Base-by-base conservation (phyloP, 2,888 invertebrate species). In the Chrysolina oricalcia region DNA sequence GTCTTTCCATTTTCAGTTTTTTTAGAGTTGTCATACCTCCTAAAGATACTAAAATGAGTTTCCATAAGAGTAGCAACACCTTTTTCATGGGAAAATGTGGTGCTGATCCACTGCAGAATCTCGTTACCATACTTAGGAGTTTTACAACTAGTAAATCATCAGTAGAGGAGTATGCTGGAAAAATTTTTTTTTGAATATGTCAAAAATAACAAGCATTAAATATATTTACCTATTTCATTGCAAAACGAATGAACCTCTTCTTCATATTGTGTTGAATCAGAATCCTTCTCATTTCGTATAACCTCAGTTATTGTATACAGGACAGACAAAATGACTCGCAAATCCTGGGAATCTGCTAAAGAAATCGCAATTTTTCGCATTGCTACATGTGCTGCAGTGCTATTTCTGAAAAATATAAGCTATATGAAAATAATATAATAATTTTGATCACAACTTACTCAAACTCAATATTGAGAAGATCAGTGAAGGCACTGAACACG, bases 51-150 rank as follows among this genome's bases (percentile, higher is more conserved):
- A 99, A 90, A 75, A 98, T 93, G 13, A 97, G 92, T 90, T 99
- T 99, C 99, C 99, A 99, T 23, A 99, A 90, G 2, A 83, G 74
- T 66, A 99, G 90, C n/a, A 99, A 90, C 10, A 99, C 97, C 90
- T 99, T 99, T 88, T 98, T 98, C 94, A 99, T 98, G 2, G 99
- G 99, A 89, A 98, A 99, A 90, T 99, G 98, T 17, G 98, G 97
- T 8, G 97, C 96, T 40, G 95, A 94, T 1, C 98, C 98, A 83
- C 97, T 97, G 89, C 99, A 99, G 87, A 99, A 97, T 82, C 95
- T 93, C 43, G 98, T 98, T 35, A 99, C 97, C 98, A 99, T 98
- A 79, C 96, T 95, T 74, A 99, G 92, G 70, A 99, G 91, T 85
- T 97, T 96, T 2, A 98, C 94, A 48, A 96, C 94, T 43, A 98